Conservation (phyloP, 1,140 invertebrate genomes). For the Aphaenogaster ashmeadi region DNA sequence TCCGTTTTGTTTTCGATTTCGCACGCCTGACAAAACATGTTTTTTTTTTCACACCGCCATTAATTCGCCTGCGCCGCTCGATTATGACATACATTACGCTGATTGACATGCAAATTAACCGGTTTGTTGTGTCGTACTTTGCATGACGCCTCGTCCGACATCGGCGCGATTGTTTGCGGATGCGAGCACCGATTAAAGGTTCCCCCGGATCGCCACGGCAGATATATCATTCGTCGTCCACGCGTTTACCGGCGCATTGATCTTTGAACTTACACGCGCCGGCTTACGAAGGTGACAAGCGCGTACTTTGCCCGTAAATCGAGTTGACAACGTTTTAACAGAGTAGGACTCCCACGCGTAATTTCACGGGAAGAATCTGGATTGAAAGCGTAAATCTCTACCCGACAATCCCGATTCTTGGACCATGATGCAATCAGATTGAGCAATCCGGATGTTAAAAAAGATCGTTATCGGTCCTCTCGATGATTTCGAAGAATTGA, state of each 20-base stretch:
- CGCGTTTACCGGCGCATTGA: conserved; percentile 11
- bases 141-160: background rate
- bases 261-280: conserved; percentile 25
- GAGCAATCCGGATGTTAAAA: background rate
- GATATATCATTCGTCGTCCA: conserved; percentile 13
- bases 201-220: background rate
- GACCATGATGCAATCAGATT: background rate
- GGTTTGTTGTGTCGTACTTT: conserved; percentile 39
- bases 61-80: background rate
- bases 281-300: conserved; percentile 32
- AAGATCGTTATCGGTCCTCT: background rate
- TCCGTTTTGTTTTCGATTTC: conserved; percentile 28
- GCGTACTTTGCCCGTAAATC: conserved; percentile 34
- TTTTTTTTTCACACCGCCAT: conserved; percentile 27
- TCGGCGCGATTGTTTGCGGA: conserved; percentile 25
- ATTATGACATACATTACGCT: conserved; percentile 57
- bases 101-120: conserved; percentile 44
- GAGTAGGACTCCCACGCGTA: conserved; percentile 13
- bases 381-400: conserved; percentile 8
- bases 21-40: background rate
- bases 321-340: conserved; percentile 21
- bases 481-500: no score
- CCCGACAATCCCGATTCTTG: background rate
- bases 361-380: conserved; percentile 3
- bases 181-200: conserved; percentile 38